phyloP scores from a whole-genome alignment of 2,113 vertebrate species.

The Recurvirostra avosetta region DNA sequence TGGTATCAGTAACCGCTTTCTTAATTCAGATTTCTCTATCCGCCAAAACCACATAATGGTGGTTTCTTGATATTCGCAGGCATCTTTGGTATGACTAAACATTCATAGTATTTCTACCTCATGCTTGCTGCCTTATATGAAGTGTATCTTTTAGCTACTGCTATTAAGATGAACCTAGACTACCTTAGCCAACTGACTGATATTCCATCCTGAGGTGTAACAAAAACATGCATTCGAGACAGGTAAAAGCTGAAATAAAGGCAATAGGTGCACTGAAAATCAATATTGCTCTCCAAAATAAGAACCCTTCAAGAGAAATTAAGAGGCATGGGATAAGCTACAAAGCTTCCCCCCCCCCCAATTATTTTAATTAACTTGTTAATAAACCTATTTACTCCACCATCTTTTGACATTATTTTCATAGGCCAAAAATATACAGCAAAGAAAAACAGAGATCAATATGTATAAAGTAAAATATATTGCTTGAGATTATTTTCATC shows the following conservation, averaged over 20 bases:
- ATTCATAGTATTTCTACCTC: background rate
- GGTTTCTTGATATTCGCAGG: background rate
- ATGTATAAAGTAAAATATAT: background rate
- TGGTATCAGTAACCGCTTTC: background rate
- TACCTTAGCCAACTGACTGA: background rate
- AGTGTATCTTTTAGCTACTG: background rate
- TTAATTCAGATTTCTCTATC: background rate
- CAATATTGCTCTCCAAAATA: background rate
- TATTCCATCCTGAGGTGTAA: background rate
- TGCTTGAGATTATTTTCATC: background rate
- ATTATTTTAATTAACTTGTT: background rate
- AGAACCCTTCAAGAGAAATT: background rate
- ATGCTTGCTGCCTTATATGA: background rate
- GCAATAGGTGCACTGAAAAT: background rate
- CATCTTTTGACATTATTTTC: background rate
- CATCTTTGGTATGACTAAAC: background rate
- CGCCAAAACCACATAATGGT: background rate
- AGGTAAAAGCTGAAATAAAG: background rate
- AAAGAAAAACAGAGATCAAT: background rate
- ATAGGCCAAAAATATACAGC: background rate
- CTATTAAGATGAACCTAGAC: background rate
- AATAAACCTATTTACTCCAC: background rate
- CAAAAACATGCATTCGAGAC: background rate
- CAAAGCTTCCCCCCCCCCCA: background rate
- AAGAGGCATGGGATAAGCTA: background rate